Conservation (phyloP, 2,797 vertebrate genomes). For the Sebastiscus tertius region DNA sequence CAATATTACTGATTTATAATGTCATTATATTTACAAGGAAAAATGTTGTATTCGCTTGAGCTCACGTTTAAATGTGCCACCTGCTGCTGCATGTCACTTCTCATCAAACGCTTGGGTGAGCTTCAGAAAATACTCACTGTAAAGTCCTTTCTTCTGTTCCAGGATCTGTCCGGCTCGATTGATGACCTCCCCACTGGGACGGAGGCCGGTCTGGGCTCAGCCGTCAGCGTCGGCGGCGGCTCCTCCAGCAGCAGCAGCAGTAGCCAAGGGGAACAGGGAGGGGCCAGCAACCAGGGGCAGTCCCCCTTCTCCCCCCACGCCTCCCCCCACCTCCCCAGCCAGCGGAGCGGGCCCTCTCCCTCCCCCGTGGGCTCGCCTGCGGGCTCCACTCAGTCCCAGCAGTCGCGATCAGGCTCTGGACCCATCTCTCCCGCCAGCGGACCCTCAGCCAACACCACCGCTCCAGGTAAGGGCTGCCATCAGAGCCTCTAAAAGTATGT, state of each 20-base stretch:
- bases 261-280: constrained; percentile 90
- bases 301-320: constrained; percentile 95
- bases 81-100: constrained; percentile 41
- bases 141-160: constrained; percentile 52
- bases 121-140: constrained; percentile 50
- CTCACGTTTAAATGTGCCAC: constrained; percentile 38
- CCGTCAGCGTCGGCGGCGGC: constrained; percentile 85
- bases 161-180: constrained; percentile 97
- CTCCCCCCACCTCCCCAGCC: constrained; percentile 90
- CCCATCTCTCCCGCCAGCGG: constrained; percentile 92
- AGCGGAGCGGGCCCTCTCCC: constrained; percentile 91
- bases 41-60: constrained; percentile 21
- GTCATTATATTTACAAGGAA: constrained; percentile 16
- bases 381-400: constrained; percentile 93
- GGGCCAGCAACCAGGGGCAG: constrained; percentile 88
- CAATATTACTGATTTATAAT: background rate
- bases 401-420: constrained; percentile 92
- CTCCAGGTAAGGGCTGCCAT: constrained; percentile 83
- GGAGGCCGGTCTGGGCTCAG: constrained; percentile 90
- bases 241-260: constrained; percentile 81
- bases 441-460: constrained; percentile 76
- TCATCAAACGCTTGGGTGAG: constrained; percentile 47
- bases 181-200: constrained; percentile 96
- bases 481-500: background rate
- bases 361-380: constrained; percentile 93